Conservation (phyloP, 2,888 invertebrate species). For the Xiphydria camelus region DNA sequence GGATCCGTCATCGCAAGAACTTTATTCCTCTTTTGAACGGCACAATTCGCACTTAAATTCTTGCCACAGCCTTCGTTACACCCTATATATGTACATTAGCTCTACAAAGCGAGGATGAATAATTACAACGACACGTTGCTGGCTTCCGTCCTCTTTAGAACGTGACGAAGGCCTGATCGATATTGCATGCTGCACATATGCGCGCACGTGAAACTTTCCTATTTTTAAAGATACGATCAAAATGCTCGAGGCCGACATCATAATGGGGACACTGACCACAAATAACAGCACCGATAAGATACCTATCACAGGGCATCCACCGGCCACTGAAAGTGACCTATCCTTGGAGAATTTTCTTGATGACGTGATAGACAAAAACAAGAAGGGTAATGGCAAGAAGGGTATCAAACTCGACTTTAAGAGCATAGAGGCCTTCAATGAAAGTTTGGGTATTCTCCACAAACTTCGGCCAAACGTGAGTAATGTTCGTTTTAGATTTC, state of each 20-base stretch:
- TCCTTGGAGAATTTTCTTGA: slow-evolving; percentile 73
- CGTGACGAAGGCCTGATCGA: slow-evolving; percentile 37
- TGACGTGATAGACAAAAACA: slow-evolving; percentile 62
- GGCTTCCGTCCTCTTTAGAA: slow-evolving; percentile 32
- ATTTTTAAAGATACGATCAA: slow-evolving; percentile 64
- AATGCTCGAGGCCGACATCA: slow-evolving; percentile 88
- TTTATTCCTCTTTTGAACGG: too few relatives aligned
- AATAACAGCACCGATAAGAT: slow-evolving; percentile 59
- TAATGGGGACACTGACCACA: slow-evolving; percentile 64
- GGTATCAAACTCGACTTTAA: slow-evolving; percentile 92
- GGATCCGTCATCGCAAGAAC: too few relatives aligned
- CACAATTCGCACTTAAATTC: too few relatives aligned
- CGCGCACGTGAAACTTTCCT: slow-evolving; percentile 19
- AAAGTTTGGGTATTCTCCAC: slow-evolving; percentile 60
- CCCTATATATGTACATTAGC: too few relatives aligned
- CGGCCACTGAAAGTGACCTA: slow-evolving; percentile 72
- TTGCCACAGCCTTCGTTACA: too few relatives aligned
- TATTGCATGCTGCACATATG: slow-evolving; percentile 35
- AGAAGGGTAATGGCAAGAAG: slow-evolving; percentile 65
- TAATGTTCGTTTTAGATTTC: too few relatives aligned
- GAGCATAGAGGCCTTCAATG: slow-evolving; percentile 71
- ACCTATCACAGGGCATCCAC: slow-evolving; percentile 90
- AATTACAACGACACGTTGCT: slow-evolving; percentile 14
- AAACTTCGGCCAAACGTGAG: slow-evolving; percentile 47
- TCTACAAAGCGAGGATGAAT: too few relatives aligned